A percentile compares a stretch with the other conserved stretches of the same genome.
Conservation (phyloP, 2,113 vertebrate genomes). For the Glaucidium brasilianum region DNA sequence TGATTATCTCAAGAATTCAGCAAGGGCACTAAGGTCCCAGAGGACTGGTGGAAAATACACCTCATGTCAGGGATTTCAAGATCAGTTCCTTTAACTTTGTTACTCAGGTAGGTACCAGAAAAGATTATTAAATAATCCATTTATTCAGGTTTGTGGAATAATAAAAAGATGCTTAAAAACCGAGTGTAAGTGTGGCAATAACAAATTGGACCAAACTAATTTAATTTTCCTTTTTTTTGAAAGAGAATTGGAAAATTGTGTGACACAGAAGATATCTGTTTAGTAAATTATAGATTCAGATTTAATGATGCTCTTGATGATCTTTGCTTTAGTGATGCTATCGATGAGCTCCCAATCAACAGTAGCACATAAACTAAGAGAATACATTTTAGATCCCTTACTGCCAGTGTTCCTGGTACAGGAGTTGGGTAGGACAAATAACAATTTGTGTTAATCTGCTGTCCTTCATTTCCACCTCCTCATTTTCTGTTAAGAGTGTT, state of each 20-base stretch:
- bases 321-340: not conserved
- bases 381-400: not conserved
- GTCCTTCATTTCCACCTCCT: not conserved
- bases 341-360: not conserved
- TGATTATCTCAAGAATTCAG: not conserved
- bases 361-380: not conserved
- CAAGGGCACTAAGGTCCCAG: not conserved
- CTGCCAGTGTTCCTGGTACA: not conserved
- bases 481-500: not conserved
- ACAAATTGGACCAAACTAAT: not conserved
- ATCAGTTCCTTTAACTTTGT: not conserved
- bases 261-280: not conserved
- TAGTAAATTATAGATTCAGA: not conserved
- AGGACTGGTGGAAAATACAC: rapidly evolving
- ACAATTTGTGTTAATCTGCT: not conserved
- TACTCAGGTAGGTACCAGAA: not conserved
- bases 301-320: not conserved
- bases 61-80: not conserved
- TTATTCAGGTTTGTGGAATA: not conserved
- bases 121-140: not conserved
- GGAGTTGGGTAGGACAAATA: not conserved
- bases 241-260: not conserved
- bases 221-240: not conserved
- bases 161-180: not conserved
- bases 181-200: not conserved